Base-by-base conservation (phyloP, 2,888 invertebrate genomes). In the Myopa testacea region DNA sequence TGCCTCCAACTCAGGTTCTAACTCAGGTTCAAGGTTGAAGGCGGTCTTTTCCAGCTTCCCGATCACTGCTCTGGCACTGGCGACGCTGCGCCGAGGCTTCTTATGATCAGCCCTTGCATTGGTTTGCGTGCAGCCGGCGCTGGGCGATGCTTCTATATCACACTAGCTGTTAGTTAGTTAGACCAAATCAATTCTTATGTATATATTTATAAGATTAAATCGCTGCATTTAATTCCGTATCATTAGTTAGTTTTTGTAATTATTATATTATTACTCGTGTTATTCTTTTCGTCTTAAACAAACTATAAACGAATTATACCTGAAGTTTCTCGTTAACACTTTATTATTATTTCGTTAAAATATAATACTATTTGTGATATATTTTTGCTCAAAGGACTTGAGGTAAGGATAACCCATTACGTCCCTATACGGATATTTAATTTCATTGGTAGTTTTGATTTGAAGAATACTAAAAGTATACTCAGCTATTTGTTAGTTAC, bases 111-210 rank as follows among this genome's bases (percentile, higher is more conserved):
- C 38, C n/a, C 67, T 12, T 19, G 68, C 26, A n/a, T 19, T 58
- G 62, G 19, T 16, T 0, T 19, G 14, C 37, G 50, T 4, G 6
- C 38, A n/a, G 6, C 1, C 19, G 52, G 7, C 10, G 45, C 45
- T 16, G 26, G 37, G 74, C 52, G 37, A 81, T 80, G 82, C 81
- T 85, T 84, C 84, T 85, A 87, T 87, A 87, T 87, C 87, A 85
- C 82, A 85, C 85, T 87, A 87, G 87, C 84, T 86, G 85, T 86
- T 83, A 62, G 26, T 83, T 81, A 75, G 68, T 75, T 75, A 75
- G 68, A 75, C 37, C 55, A 75, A 75, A 75, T 67, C 52, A 68
- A 68, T 67, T 75, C 68, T 75, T 40, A 68, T 75, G 75, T 75
- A 75, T 19, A 75, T 75, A 75, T 58, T 58, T 16, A 58, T 10